Conservation (phyloP, 2,113 vertebrate genomes). For the Sander lucioperca region DNA sequence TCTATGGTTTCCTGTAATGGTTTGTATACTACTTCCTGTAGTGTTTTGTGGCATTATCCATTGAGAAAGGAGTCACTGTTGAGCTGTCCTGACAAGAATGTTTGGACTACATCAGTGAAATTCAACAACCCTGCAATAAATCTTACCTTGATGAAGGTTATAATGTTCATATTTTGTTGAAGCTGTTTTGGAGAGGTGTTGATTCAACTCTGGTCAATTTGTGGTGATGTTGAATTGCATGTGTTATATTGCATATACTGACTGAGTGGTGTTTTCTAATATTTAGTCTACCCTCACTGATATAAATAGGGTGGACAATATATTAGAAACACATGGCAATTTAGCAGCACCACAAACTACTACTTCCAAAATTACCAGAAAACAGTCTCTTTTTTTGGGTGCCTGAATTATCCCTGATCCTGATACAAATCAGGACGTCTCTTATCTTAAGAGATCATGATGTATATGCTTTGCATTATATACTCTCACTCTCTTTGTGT, state of each 20-base stretch:
- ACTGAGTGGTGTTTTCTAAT: not conserved
- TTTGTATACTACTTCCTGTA: too few relatives aligned
- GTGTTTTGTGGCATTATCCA: too few relatives aligned
- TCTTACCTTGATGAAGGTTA: not conserved
- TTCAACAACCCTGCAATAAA: not conserved
- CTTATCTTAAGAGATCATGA: not conserved
- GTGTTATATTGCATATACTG: not conserved
- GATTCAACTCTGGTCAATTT: not conserved
- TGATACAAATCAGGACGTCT: too few relatives aligned
- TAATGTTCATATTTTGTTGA: not conserved
- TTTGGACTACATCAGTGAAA: not conserved
- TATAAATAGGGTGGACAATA: not conserved
- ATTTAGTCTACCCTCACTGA: not conserved
- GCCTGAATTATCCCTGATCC: not conserved
- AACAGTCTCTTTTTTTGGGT: not conserved
- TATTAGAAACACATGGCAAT: not conserved
- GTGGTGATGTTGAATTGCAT: not conserved
- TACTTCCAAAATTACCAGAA: not conserved
- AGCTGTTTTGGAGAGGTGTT: not conserved
- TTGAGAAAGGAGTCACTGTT: not conserved
- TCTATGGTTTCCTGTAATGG: too few relatives aligned
- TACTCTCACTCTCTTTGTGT: conserved; percentile 5
- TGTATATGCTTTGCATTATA: conserved; percentile 4
- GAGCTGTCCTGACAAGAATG: too few relatives aligned
- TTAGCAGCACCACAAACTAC: not conserved